Percentiles rank a stretch among this genome's conserved stretches.
These are phyloP conservation scores for Drosophila rhopaloa DNA, from an alignment of 1,140 invertebrate genomes.

Conservation along the genomic window DNA sequence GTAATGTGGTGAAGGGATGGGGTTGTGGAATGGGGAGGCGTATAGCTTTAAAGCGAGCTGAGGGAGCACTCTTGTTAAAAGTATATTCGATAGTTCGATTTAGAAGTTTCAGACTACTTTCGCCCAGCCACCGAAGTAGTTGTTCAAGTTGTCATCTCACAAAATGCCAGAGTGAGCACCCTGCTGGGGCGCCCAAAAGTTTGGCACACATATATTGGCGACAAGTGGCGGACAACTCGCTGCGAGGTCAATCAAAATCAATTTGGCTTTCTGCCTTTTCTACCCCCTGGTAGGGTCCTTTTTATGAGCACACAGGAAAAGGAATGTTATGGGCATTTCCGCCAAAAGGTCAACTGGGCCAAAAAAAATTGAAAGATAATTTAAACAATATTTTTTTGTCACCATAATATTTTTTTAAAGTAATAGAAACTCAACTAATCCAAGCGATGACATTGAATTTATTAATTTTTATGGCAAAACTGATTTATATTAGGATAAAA, in stretches of 20 bases:
- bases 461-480: no score
- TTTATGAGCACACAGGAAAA: no score
- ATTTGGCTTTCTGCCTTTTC: constrained; percentile 22
- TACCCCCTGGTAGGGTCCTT: not conserved
- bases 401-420: no score
- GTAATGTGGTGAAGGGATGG: constrained; percentile 8
- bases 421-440: no score
- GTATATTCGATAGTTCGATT: constrained; percentile 57
- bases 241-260: constrained; percentile 36
- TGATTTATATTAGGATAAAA: no score
- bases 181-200: constrained; percentile 1
- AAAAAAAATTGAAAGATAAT: no score
- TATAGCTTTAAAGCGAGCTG: constrained; percentile 4
- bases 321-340: no score
- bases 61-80: constrained; percentile 39
- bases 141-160: constrained; percentile 35
- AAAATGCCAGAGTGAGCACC: not conserved
- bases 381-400: no score
- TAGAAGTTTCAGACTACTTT: constrained; percentile 19
- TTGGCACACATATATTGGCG: constrained; percentile 27
- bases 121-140: not conserved
- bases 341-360: no score
- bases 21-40: not conserved
- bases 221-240: not conserved
- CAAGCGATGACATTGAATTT: no score